Evolutionary conservation across 2,888 invertebrate genomes (phyloP).

Genomic region (Eupeodes luniger): DNA sequence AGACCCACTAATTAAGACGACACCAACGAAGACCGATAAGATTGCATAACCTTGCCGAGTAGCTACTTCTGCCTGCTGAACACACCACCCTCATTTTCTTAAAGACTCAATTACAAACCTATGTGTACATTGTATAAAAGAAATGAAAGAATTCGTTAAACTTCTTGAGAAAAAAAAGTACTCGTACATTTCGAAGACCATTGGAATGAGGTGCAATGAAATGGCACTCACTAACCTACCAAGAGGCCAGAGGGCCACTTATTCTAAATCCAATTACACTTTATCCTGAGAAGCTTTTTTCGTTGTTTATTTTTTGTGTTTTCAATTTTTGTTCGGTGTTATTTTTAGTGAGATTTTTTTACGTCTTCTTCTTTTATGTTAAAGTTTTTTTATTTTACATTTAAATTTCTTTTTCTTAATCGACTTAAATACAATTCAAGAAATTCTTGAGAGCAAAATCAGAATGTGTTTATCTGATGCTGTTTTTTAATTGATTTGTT

Average conservation of each 20-base stretch:
- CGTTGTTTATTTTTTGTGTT: neutral
- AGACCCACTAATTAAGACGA: neutral
- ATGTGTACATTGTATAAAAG: slow-evolving; percentile 5
- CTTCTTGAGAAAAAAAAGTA: neutral
- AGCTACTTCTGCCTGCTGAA: neutral
- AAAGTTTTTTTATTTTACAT: neutral
- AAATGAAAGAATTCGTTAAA: slow-evolving; percentile 31
- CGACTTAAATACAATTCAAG: slow-evolving; percentile 55
- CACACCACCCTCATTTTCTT: neutral
- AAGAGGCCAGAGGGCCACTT: slow-evolving; percentile 1
- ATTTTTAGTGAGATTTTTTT: slow-evolving; percentile 50
- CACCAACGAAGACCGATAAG: neutral
- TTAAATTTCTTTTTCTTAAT: slow-evolving; percentile 30
- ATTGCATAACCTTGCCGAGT: slow-evolving; percentile 23
- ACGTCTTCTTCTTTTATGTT: slow-evolving; percentile 43
- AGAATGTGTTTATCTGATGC: slow-evolving; percentile 39
- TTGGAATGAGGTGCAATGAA: slow-evolving; percentile 27
- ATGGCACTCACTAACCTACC: neutral
- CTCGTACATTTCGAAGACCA: neutral
- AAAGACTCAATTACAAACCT: slow-evolving; percentile 18
- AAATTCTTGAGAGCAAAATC: slow-evolving; percentile 42
- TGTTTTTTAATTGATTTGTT: slow-evolving; percentile 58
- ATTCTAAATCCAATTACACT: slow-evolving; percentile 66
- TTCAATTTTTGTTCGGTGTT: neutral
- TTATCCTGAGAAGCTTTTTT: slow-evolving; percentile 48